Evolutionary conservation across 2,888 invertebrate species (phyloP).

Genomic region (Pediacus dermestoides): DNA sequence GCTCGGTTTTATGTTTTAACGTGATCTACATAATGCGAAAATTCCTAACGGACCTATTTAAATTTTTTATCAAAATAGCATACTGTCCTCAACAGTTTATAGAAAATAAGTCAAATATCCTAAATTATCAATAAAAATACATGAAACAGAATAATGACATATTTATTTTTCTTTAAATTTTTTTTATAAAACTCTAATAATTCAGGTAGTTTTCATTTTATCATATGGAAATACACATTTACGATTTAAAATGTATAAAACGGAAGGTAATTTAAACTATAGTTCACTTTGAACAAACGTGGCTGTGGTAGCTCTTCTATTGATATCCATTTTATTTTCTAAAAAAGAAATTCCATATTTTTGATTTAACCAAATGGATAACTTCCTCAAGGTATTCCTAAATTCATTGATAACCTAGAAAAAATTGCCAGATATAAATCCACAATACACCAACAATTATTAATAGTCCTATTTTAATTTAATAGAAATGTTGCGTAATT

Average conservation of each 20-base stretch:
- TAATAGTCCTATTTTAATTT: background rate
- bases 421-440: background rate
- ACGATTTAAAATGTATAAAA: background rate
- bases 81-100: no score
- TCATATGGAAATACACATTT: no score
- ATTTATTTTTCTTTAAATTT: no score
- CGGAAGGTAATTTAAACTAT: no score
- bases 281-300: constrained; percentile 28
- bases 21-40: no score
- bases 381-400: constrained; percentile 33
- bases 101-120: no score
- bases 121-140: no score
- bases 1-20: no score
- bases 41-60: no score
- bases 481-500: constrained; percentile 4
- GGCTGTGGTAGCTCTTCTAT: constrained; percentile 30
- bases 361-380: constrained; percentile 28
- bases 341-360: constrained; percentile 21
- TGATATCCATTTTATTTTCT: constrained; percentile 17
- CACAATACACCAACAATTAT: background rate
- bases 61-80: no score
- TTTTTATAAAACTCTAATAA: no score
- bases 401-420: constrained; percentile 37
- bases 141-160: no score
- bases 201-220: constrained; percentile 1